Conservation (phyloP, 1,140 invertebrate species). For the Drosophila insularis region DNA sequence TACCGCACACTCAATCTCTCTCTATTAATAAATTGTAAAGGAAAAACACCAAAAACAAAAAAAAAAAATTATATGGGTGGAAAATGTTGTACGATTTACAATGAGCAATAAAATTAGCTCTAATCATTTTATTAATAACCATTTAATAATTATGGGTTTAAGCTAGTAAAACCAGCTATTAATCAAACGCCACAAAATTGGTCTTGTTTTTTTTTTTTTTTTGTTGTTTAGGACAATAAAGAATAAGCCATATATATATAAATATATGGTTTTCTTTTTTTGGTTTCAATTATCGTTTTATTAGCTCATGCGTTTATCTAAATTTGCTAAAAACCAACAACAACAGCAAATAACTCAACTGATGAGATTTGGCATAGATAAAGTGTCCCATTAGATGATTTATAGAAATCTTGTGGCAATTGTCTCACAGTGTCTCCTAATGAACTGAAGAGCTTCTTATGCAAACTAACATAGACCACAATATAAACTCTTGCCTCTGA, state of each 20-base stretch:
- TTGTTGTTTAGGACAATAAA: background rate
- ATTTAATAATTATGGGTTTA: slow-evolving; percentile 4
- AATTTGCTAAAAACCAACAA: slow-evolving; percentile 5
- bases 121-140: background rate
- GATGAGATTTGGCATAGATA: background rate
- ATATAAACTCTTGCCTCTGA: slow-evolving; percentile 29
- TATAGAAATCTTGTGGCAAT: background rate
- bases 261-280: background rate
- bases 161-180: background rate
- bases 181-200: background rate
- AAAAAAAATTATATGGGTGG: background rate
- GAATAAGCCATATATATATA: background rate
- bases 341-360: slow-evolving; percentile 1
- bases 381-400: background rate
- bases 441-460: slow-evolving; percentile 4
- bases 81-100: background rate
- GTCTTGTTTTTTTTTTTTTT: background rate
- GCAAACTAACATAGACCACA: slow-evolving; percentile 6
- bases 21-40: background rate
- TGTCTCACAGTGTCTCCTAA: background rate
- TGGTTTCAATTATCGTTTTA: slow-evolving; percentile 31
- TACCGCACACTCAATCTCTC: slow-evolving; percentile 18
- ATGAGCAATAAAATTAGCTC: background rate
- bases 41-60: background rate
- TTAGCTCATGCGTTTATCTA: slow-evolving; percentile 33